phyloP scores from a whole-genome alignment of 2,888 invertebrate species.

The Hydraecia micacea region DNA sequence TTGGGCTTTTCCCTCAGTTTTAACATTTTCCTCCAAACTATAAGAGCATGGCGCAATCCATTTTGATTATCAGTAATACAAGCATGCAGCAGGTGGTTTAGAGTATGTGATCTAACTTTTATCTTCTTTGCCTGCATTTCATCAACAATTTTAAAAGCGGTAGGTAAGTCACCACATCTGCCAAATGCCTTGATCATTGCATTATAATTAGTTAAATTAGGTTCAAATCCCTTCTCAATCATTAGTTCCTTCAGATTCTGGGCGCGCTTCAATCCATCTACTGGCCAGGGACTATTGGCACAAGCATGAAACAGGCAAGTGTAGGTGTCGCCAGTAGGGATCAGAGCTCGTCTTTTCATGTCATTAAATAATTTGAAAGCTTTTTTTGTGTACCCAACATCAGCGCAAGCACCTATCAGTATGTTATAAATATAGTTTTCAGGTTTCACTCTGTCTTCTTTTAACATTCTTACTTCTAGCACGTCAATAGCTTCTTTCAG shows the following conservation, averaged over 20 bases:
- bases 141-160: slow-evolving; percentile 95
- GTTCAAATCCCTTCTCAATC: slow-evolving; percentile 92
- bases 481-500: slow-evolving; percentile 95
- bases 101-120: slow-evolving; percentile 92
- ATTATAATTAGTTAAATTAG: slow-evolving; percentile 95
- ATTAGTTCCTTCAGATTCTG: slow-evolving; percentile 92
- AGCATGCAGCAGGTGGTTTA: slow-evolving; percentile 95
- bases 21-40: slow-evolving; percentile 96
- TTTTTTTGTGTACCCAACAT: slow-evolving; percentile 95
- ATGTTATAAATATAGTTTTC: slow-evolving; percentile 95
- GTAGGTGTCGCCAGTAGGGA: slow-evolving; percentile 93
- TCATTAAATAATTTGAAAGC: slow-evolving; percentile 95
- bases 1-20: slow-evolving; percentile 92
- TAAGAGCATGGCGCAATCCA: slow-evolving; percentile 95
- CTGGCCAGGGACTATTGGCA: slow-evolving; percentile 93
- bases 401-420: slow-evolving; percentile 95
- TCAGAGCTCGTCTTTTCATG: slow-evolving; percentile 94
- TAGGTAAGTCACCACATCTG: slow-evolving; percentile 93
- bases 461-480: slow-evolving; percentile 93
- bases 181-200: slow-evolving; percentile 98
- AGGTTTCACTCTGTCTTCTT: slow-evolving; percentile 94
- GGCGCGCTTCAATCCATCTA: slow-evolving; percentile 93
- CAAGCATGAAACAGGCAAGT: slow-evolving; percentile 97
- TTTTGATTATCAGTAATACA: slow-evolving; percentile 94
- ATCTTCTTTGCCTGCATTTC: slow-evolving; percentile 93